Evolutionary conservation across 2,797 vertebrate genomes (phyloP), one percentile per base, ranked within the genome.

Genomic region (Luscinia luscinia): DNA sequence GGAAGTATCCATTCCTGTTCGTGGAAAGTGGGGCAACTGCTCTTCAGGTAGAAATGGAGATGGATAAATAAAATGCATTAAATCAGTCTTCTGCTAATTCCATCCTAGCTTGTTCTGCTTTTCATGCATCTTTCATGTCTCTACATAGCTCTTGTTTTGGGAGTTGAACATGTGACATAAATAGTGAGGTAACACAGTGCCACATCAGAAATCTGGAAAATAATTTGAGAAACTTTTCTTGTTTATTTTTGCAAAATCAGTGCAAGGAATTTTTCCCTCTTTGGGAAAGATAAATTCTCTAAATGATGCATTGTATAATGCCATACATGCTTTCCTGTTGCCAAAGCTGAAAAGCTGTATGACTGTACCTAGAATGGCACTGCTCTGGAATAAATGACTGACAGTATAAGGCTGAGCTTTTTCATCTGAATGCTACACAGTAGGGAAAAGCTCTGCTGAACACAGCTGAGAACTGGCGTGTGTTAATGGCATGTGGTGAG

Each of bases 51-150:
- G 34, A 91, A 88, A 43, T 34, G 41, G 32, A 75, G 38, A 55
- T 26, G 22, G 9, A 66, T 28, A 45, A 78, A 38, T 41, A 6
- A 67, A 59, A 48, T 86, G 26, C 9, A 30, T 45, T 2, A 46
- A 67, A 57, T 72, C 11, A 13, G 2, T 48, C 36, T 68, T 23
- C 52, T 78, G 6, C 28, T 86, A 16, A 24, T 81, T 87, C 15
- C 22, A 15, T 74, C 26, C 26, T 55, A 27, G 26, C 20, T 77
- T 59, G 34, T 74, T 64, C 45, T 70, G 32, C 32, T 45, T 64
- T 85, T 51, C 0, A 0, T 58, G 27, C 24, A 34, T 48, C 45
- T 74, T 90, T 84, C n/a, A 18, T 0, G 0, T 57, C n/a, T 66
- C 84, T 38, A 9, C 38, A 27, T 32, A 58, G 49, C 24, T 70